Conservation (phyloP, 2,888 invertebrate genomes). For the Cerastis leucographa region DNA sequence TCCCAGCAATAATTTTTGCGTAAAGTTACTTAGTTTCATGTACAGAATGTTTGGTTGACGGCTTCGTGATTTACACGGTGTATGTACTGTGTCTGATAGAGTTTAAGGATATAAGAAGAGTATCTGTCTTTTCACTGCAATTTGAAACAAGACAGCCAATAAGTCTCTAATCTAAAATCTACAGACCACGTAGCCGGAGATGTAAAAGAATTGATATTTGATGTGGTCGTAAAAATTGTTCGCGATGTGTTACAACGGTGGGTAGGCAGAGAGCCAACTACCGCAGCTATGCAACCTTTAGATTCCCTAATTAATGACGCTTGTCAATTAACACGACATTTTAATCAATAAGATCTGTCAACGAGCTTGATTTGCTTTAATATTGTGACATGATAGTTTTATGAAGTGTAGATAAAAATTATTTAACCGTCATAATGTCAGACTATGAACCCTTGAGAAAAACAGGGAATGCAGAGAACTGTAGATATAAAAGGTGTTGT, state of each 20-base stretch:
- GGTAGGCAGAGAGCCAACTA: conserved; percentile 51
- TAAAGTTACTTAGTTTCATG: too few species aligned
- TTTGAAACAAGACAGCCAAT: not conserved
- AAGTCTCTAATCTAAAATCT: not conserved
- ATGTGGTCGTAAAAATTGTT: conserved; percentile 54
- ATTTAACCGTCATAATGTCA: not conserved
- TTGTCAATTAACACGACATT: conserved; percentile 58
- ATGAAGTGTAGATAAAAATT: not conserved
- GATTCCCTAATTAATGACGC: conserved; percentile 44
- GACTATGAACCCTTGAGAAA: not conserved
- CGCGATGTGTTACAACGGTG: conserved; percentile 43
- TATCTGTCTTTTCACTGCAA: not conserved
- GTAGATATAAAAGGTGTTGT: not conserved
- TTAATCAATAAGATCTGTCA: conserved; percentile 53
- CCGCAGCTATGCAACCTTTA: conserved; percentile 55
- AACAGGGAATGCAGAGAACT: not conserved
- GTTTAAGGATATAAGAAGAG: not conserved
- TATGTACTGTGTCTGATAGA: too few species aligned
- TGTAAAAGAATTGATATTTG: too few species aligned
- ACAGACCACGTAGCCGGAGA: too few species aligned
- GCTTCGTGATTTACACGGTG: too few species aligned
- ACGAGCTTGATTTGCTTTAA: conserved; percentile 12
- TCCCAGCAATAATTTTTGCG: too few species aligned
- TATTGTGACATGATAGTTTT: conserved; percentile 12
- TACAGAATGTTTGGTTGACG: too few species aligned